These are phyloP conservation scores for Champsocephalus esox DNA, from an alignment of 2,797 vertebrate species.

Conservation along the genomic window DNA sequence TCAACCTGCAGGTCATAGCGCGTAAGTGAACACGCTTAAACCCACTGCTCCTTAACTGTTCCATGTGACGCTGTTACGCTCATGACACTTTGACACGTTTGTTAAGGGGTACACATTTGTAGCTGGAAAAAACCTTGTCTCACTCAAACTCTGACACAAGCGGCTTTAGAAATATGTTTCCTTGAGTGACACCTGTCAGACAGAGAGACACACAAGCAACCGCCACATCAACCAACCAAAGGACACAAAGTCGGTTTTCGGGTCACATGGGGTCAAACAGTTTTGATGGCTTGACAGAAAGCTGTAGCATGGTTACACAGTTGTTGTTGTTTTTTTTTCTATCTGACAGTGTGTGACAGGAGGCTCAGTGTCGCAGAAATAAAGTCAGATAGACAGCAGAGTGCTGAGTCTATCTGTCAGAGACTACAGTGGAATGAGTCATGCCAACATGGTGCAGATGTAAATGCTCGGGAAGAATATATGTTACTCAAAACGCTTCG, in stretches of 20 bases:
- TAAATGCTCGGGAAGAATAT: not conserved
- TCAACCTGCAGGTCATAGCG: constrained; percentile 94
- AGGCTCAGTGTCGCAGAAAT: constrained; percentile 21
- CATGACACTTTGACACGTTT: constrained; percentile 14
- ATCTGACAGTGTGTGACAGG: constrained; percentile 36
- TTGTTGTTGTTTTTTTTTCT: not conserved
- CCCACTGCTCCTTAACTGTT: not conserved
- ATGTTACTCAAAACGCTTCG: not conserved
- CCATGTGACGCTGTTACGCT: not conserved
- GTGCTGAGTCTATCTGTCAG: constrained; percentile 37
- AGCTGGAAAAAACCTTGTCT: constrained; percentile 7
- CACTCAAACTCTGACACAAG: constrained; percentile 5
- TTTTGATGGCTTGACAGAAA: constrained; percentile 47
- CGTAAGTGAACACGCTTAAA: constrained; percentile 86
- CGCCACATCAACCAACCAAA: constrained; percentile 12
- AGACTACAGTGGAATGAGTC: not conserved
- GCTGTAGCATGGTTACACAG: constrained; percentile 6
- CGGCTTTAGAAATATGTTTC: not conserved
- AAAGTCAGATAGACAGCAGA: constrained; percentile 17
- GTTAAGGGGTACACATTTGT: not conserved
- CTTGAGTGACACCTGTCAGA: constrained; percentile 33
- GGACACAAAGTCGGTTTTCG: not conserved
- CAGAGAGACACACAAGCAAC: constrained; percentile 10
- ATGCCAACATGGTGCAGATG: not conserved
- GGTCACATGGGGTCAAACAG: constrained; percentile 46